Percentiles rank a stretch among this genome's conserved stretches.
Conservation (phyloP, 2,113 vertebrate species). For the Synchiropus splendidus region DNA sequence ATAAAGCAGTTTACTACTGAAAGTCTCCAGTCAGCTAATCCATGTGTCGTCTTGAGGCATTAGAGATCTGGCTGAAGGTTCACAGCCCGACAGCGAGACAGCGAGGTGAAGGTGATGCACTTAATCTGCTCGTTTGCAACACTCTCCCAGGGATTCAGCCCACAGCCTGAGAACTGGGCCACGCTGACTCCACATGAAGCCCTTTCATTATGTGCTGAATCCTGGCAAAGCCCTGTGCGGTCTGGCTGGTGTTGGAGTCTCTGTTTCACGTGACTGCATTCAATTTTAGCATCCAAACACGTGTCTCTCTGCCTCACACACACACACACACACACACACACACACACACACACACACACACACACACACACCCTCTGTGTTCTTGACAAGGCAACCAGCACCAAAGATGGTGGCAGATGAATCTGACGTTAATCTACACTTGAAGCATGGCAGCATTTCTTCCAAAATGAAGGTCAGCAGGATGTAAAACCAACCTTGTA, state of each 20-base stretch:
- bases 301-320: constrained; percentile 3
- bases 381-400: background rate
- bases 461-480: constrained; percentile 32
- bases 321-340: too few relatives aligned
- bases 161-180: constrained; percentile 50
- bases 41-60: too few relatives aligned
- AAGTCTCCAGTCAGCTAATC: too few relatives aligned
- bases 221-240: constrained; percentile 44
- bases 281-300: constrained; percentile 2
- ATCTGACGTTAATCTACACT: constrained; percentile 51
- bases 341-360: too few relatives aligned
- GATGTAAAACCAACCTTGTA: constrained; percentile 30
- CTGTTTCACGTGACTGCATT: constrained; percentile 35
- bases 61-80: background rate
- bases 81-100: background rate
- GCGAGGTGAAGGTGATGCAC: constrained; percentile 4
- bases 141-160: constrained; percentile 15
- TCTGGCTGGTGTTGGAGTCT: constrained; percentile 21
- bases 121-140: constrained; percentile 13
- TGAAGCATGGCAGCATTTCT: constrained; percentile 34
- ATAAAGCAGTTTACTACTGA: too few relatives aligned
- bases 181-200: constrained; percentile 39
- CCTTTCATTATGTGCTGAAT: constrained; percentile 45
- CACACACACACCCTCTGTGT: too few relatives aligned
- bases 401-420: constrained; percentile 38